Percentiles rank a stretch among this genome's conserved stretches.
These are phyloP conservation scores for Trachelus stipa DNA, from an alignment of 2,888 invertebrate genomes.

Conservation along the genomic window DNA sequence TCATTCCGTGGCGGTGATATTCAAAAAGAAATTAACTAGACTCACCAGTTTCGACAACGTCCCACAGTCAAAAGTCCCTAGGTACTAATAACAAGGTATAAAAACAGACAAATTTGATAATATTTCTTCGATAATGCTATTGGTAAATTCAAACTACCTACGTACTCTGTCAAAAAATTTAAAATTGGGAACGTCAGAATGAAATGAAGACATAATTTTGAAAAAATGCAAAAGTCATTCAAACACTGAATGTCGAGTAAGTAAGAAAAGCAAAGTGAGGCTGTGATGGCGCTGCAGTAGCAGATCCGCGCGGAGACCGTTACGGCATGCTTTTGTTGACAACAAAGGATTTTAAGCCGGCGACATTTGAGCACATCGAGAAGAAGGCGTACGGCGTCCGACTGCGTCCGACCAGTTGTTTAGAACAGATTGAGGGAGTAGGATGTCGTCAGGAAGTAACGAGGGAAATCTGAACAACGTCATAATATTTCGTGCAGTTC, in stretches of 20 bases:
- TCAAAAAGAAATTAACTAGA: too few relatives aligned
- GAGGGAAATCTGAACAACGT: slow-evolving; percentile 41
- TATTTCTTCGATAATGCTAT: background rate
- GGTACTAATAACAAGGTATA: background rate
- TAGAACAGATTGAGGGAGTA: background rate
- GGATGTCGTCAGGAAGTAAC: background rate
- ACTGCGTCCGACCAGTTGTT: background rate
- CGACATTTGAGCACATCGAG: background rate
- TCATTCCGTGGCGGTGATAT: too few relatives aligned
- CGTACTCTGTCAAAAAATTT: background rate
- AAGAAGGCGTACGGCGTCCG: background rate
- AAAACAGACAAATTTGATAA: background rate
- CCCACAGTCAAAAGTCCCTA: too few relatives aligned
- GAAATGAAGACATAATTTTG: background rate
- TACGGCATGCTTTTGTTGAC: slow-evolving; percentile 35
- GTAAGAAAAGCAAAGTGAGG: background rate
- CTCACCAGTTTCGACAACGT: too few relatives aligned
- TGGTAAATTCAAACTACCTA: background rate
- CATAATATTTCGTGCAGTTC: slow-evolving; percentile 44
- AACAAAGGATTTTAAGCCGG: slow-evolving; percentile 28
- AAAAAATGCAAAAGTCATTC: background rate
- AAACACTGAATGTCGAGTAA: background rate
- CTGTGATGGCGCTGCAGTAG: background rate
- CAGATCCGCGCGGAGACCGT: slow-evolving; percentile 30
- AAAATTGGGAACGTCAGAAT: background rate